These are phyloP conservation scores for Porites lobata DNA, from an alignment of 92 coral and sea anemone genomes.

Conservation along the genomic window DNA sequence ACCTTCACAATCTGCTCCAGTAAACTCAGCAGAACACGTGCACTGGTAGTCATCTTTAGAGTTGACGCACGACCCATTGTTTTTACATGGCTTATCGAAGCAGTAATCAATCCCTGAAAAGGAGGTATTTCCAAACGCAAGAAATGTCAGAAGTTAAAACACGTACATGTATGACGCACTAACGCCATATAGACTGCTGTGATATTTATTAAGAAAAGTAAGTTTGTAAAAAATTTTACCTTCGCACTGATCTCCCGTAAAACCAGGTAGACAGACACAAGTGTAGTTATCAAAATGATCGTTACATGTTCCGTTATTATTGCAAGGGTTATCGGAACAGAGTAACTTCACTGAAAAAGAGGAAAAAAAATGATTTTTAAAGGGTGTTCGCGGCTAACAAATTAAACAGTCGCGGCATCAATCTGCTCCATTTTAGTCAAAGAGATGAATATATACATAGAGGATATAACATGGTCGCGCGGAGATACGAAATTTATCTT, in stretches of 20 bases:
- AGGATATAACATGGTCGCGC: too few relatives aligned
- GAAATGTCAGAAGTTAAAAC: too few relatives aligned
- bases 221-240: not conserved
- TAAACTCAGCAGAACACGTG: not conserved
- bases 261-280: not conserved
- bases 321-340: constrained; percentile 6
- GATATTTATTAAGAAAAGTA: too few relatives aligned
- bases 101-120: constrained; percentile 19
- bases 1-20: constrained; percentile 28
- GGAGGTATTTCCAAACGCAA: not conserved
- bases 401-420: not conserved
- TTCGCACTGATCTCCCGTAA: constrained; percentile 4
- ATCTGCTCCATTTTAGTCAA: not conserved
- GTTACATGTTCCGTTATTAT: not conserved
- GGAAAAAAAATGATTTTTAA: too few relatives aligned
- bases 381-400: too few relatives aligned
- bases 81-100: constrained; percentile 1
- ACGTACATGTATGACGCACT: too few relatives aligned
- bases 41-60: not conserved
- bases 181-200: not conserved
- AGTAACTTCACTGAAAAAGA: not conserved
- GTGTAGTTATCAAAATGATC: not conserved
- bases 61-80: constrained; percentile 5
- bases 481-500: too few relatives aligned
- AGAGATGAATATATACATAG: not conserved